These are phyloP conservation scores for Osedax frankpressi DNA, from an alignment of 2,888 invertebrate genomes.

Conservation along the genomic window DNA sequence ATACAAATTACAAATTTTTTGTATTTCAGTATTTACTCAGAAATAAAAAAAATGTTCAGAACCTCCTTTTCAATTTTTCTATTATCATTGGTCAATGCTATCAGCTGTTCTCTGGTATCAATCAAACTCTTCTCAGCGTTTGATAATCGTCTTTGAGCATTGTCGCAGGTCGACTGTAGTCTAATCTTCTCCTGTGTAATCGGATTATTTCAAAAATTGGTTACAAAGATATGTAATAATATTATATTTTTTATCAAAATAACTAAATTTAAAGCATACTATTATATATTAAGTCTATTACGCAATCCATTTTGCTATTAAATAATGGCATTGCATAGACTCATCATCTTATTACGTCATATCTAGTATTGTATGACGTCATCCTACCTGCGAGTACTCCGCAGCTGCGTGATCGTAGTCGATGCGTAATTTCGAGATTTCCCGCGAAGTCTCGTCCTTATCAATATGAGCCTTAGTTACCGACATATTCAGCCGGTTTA, in stretches of 20 bases:
- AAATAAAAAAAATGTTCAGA: no score
- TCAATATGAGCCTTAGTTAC: not conserved
- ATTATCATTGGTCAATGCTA: slow-evolving; percentile 34
- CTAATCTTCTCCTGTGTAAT: not conserved
- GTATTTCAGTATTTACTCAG: no score
- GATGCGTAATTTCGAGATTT: not conserved
- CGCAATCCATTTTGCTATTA: no score
- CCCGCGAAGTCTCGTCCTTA: not conserved
- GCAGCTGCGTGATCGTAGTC: not conserved
- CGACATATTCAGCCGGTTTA: not conserved
- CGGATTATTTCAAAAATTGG: not conserved
- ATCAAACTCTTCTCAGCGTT: slow-evolving; percentile 40
- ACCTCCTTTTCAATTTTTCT: slow-evolving; percentile 43
- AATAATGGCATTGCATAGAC: no score
- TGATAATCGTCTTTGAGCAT: slow-evolving; percentile 30
- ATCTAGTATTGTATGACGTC: no score
- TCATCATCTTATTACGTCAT: no score
- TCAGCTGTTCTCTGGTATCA: slow-evolving; percentile 41
- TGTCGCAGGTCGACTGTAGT: not conserved
- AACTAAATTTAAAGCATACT: no score
- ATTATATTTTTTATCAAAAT: no score
- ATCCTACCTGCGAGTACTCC: not conserved
- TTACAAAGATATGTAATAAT: no score
- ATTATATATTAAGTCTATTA: no score
- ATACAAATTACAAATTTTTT: no score